Conservation (phyloP, 1,140 invertebrate species). For the Drosophila sp. region DNA sequence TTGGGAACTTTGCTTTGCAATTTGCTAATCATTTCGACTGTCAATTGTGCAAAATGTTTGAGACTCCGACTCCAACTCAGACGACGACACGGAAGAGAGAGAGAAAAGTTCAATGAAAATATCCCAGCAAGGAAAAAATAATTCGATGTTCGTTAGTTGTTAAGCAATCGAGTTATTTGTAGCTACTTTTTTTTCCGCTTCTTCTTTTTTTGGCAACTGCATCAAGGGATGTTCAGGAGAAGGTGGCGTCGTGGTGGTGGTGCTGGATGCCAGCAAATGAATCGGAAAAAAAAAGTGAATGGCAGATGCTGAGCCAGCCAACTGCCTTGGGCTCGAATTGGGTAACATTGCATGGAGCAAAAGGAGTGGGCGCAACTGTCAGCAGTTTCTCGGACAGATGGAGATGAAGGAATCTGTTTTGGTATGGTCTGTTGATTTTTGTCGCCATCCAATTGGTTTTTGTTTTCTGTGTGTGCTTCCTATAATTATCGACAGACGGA, state of each 20-base stretch:
- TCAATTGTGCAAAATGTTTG: constrained; percentile 47
- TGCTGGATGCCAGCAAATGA: constrained; percentile 30
- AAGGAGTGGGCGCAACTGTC: constrained; percentile 54
- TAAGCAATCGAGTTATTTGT: constrained; percentile 56
- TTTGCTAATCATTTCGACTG: constrained; percentile 68
- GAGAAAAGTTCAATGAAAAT: constrained; percentile 63
- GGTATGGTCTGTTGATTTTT: constrained; percentile 28
- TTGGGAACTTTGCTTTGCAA: constrained; percentile 28
- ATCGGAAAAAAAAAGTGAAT: constrained; percentile 72
- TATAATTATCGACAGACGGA: constrained; percentile 37
- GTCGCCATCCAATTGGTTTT: not conserved
- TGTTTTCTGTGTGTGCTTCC: constrained; percentile 28
- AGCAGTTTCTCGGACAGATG: constrained; percentile 20
- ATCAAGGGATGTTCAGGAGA: constrained; percentile 56
- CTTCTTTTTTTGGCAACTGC: constrained; percentile 27
- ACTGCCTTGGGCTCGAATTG: constrained; percentile 60
- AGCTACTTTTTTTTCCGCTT: constrained; percentile 31
- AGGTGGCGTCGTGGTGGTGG: not conserved
- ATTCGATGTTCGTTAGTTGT: not conserved
- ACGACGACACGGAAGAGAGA: constrained; percentile 60
- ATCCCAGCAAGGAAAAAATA: constrained; percentile 41
- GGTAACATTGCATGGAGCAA: constrained; percentile 44
- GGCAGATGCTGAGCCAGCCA: constrained; percentile 58
- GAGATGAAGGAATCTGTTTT: constrained; percentile 34
- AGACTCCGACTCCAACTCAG: constrained; percentile 1